Base-by-base conservation (phyloP, 2,113 vertebrate species). In the Dasyurus viverrinus region DNA sequence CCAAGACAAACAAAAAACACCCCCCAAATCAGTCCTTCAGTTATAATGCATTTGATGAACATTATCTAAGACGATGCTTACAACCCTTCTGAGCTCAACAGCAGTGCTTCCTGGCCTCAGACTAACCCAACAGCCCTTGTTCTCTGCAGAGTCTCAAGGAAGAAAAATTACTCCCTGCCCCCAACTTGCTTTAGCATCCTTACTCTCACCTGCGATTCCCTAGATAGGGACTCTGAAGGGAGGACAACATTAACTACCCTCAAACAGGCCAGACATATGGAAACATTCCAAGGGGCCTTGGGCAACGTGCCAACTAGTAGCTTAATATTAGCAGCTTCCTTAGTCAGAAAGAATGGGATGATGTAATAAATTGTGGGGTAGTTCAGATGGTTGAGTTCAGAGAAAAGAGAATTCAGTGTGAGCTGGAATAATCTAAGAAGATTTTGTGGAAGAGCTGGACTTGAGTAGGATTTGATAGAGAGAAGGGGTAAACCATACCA, bases 261-360 rank as follows among this genome's bases (percentile, higher is more conserved):
- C 68, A 22, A 42, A 84, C n/a, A 42, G 68, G n/a, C 68, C 68
- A 84, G 68, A 84, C 68, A 42, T 19, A 84, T 84, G 68, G 68
- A 84, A 84, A 84, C 68, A 84, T 84, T 84, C 68, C 68, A 84
- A 84, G 68, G 68, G 68, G 68, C 68, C n/a, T 84, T 84, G n/a
- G 68, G 68, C 68, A 84, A 84, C 22, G 19, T 7, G 68, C 68
- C 68, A 84, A 42, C 68, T 42, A 84, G 68, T n/a, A 84, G 68
- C 68, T 84, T 84, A 84, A 84, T 84, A 84, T 84, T 84, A 84
- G 68, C n/a, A 84, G 68, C 68, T 84, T 84, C 68, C 68, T 84
- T 84, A 84, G 68, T 84, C 68, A 84, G 68, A 84, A 84, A 84
- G 68, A 84, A 84, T 84, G 16, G 68, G 68, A 84, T 84, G 68